phyloP scores from a whole-genome alignment of 2,113 vertebrate species.

The Lathamus discolor region DNA sequence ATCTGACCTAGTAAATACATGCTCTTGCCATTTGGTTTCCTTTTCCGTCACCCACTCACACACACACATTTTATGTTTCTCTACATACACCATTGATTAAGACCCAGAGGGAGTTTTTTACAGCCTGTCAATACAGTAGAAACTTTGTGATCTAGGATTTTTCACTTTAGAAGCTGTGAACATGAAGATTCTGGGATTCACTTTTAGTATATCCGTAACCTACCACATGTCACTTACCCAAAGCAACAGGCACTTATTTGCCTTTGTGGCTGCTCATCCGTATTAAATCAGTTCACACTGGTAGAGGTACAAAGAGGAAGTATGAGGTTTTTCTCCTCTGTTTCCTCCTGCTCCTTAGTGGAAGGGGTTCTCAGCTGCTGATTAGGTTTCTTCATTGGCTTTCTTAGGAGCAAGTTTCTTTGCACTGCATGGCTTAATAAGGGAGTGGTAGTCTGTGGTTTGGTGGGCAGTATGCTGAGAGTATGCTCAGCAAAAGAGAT shows the following conservation, averaged over 20 bases:
- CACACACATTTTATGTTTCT: not conserved
- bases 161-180: slow-evolving; percentile 10
- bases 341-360: slow-evolving; percentile 23
- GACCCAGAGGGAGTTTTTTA: not conserved
- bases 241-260: not conserved
- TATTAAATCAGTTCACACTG: slow-evolving; percentile 52
- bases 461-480: not conserved
- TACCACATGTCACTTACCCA: not conserved
- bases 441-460: not conserved
- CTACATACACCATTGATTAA: not conserved
- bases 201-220: not conserved
- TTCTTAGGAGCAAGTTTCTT: not conserved
- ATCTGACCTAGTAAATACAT: not conserved
- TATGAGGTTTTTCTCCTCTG: slow-evolving; percentile 14
- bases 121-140: not conserved
- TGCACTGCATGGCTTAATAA: not conserved
- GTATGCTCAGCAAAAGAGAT: not conserved
- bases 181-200: not conserved
- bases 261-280: slow-evolving; percentile 27
- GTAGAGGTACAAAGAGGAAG: slow-evolving; percentile 44
- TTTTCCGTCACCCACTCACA: not conserved
- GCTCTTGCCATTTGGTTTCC: not conserved
- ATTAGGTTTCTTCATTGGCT: slow-evolving; percentile 6
- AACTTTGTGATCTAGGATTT: not conserved
- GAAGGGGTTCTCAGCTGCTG: slow-evolving; percentile 10